Conservation (phyloP, 1,140 invertebrate genomes). For the Pollicipes pollicipes region DNA sequence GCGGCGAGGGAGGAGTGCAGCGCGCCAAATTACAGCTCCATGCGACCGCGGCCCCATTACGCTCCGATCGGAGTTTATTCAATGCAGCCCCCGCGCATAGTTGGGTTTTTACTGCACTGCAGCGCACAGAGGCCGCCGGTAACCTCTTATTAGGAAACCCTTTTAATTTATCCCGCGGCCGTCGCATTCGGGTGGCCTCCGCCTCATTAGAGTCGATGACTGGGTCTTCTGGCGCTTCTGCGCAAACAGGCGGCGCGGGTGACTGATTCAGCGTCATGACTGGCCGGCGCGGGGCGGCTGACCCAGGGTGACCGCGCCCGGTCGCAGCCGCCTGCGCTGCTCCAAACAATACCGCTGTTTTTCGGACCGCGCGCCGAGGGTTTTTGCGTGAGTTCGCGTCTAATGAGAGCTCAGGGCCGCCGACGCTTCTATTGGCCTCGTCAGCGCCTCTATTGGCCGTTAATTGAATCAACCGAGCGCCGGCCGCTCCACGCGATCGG, state of each 20-base stretch:
- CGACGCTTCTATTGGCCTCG: background rate
- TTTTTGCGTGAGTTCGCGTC: background rate
- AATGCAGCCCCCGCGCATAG: slow-evolving; percentile 1
- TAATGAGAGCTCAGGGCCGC: background rate
- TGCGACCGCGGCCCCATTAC: background rate
- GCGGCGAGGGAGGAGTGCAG: too few relatives aligned
- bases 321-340: too few relatives aligned
- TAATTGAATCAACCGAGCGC: background rate
- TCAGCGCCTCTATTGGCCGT: background rate
- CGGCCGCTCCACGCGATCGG: too few relatives aligned
- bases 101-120: background rate
- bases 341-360: background rate
- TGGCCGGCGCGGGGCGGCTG: too few relatives aligned
- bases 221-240: background rate
- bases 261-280: background rate
- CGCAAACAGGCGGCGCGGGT: background rate
- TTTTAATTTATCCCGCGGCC: background rate
- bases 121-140: background rate
- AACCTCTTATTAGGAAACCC: slow-evolving; percentile 1
- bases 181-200: background rate
- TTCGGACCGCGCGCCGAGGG: too few relatives aligned
- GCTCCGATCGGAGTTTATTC: background rate
- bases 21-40: background rate
- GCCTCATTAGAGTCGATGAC: background rate
- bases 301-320: background rate